Base-by-base conservation (phyloP, 1,140 invertebrate genomes). In the Drosophila setifemur region DNA sequence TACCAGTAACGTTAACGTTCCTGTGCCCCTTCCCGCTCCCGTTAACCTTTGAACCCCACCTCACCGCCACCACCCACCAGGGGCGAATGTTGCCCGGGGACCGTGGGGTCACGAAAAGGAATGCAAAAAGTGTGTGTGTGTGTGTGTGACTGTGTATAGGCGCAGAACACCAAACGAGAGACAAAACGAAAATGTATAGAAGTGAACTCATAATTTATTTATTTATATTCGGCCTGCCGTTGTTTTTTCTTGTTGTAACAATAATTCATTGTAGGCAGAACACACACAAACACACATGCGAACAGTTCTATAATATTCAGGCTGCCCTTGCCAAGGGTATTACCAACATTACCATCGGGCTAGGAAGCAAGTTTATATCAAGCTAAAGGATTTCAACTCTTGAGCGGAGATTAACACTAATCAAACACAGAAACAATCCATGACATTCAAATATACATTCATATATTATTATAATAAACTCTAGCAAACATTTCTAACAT, bases 151-250 rank as follows among this genome's bases (percentile, higher is more conserved):
- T n/a, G n/a, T n/a, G 40, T 48, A 43, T 70, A 61, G 63, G 52
- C 29, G 39, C 28, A 33, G 28, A 45, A 28, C 37, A 50, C 33
- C 42, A 73, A 52, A 50, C 31, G 21, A 63, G 55, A 63, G 55
- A 52, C 68, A 73, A 70, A 45, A 71, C 39, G 71, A 45, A 49
- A 71, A 72, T 42, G 48, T 45, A 49, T 45, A 63, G 40, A 72
- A 70, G 52, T 50, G 49, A 83, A 73, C 74, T 74, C 74, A 85
- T 85, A 85, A 74, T 79, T 83, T 85, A 83, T 83, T 85, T 83
- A 83, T 85, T 74, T 85, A 79, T 83, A 81, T 67, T 64, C 61
- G 19, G 68, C 45, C 28, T 73, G 44, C 14, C 44, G 43, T 43
- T 78, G 58, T 64, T 79, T 43, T 33, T 74, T 82, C 52, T 82